Evolutionary conservation across 2,797 vertebrate genomes (phyloP), one percentile per base, ranked within the genome.

Genomic region (Vireo griseus): DNA sequence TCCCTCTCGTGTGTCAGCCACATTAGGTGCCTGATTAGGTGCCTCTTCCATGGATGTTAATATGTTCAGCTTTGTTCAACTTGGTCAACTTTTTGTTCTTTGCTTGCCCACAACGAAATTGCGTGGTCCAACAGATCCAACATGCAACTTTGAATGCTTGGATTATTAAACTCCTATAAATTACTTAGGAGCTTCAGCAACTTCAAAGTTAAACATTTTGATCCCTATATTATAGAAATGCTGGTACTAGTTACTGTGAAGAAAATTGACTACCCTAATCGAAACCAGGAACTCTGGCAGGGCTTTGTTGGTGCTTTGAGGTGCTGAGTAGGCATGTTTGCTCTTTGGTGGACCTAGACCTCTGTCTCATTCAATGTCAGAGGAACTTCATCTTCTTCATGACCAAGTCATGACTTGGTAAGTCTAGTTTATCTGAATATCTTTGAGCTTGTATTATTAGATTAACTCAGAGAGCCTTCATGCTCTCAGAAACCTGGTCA

Each of bases 1-100:
- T 54, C 48, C 24, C 8, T 47, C 10, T 25, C 24, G 28, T 0
- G 0, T 33, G 58, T n/a, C 48, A 47, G 33, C 6, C 19, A 19
- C 18, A 47, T 9, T 9, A 37, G 5, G 6, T 42, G 5, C 52
- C 35, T 50, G 35, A 61, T 84, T 51, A 67, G 5, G 9, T 75
- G 22, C 4, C 29, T 65, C 21, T 88, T 83, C 47, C 25, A 29
- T 11, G 6, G 20, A n/a, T 37, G 1, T 26, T 35, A 67, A 28
- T 55, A 55, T 86, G 13, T 68, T 83, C 45, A 76, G 21, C 11
- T 71, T 59, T 48, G 5, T 31, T 76, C 35, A 52, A 33, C 20
- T 61, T 59, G 58, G 68, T 72, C 9, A 45, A 13, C 13, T 15
- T 37, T 37, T 14, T 51, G 33, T 54, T 51, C 35, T 47, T 54